Conservation (phyloP, 2,888 invertebrate genomes). For the Caenorhabditis zanzibari region DNA sequence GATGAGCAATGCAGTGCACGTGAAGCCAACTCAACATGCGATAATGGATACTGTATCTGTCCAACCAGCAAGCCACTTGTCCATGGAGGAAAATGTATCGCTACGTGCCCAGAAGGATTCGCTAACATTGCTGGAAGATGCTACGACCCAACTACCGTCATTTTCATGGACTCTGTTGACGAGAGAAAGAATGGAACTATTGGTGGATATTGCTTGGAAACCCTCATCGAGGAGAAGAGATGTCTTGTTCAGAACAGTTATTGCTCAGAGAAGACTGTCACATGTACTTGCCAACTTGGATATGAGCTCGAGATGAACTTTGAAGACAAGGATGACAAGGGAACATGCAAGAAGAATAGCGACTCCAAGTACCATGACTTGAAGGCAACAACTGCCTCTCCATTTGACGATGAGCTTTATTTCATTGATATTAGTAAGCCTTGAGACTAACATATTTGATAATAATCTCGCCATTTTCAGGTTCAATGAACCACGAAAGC, state of each 20-base stretch:
- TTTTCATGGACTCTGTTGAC: conserved; percentile 83
- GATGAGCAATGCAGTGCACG: conserved; percentile 80
- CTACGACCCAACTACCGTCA: conserved; percentile 83
- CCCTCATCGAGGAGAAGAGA: conserved; percentile 81
- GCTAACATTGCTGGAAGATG: conserved; percentile 82
- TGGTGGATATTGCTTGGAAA: conserved; percentile 82
- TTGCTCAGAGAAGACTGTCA: conserved; percentile 81
- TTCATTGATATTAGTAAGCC: conserved; percentile 77
- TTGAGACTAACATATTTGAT: too few species aligned
- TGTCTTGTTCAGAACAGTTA: conserved; percentile 80
- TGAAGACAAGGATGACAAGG: conserved; percentile 79
- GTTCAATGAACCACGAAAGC: conserved; percentile 67
- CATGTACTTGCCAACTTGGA: conserved; percentile 81
- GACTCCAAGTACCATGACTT: conserved; percentile 73
- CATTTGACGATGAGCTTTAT: conserved; percentile 74
- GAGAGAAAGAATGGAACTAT: conserved; percentile 82
- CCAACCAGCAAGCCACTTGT: conserved; percentile 78
- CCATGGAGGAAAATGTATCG: conserved; percentile 80
- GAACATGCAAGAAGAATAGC: conserved; percentile 72
- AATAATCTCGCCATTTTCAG: conserved; percentile 17
- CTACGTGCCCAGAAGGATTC: conserved; percentile 81
- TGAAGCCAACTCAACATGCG: conserved; percentile 79
- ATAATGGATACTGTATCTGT: conserved; percentile 81
- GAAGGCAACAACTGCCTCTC: conserved; percentile 59
- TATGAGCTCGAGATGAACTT: conserved; percentile 82